Conservation (phyloP, 92 coral and sea anemone genomes). For the Palythoa grandiflora region DNA sequence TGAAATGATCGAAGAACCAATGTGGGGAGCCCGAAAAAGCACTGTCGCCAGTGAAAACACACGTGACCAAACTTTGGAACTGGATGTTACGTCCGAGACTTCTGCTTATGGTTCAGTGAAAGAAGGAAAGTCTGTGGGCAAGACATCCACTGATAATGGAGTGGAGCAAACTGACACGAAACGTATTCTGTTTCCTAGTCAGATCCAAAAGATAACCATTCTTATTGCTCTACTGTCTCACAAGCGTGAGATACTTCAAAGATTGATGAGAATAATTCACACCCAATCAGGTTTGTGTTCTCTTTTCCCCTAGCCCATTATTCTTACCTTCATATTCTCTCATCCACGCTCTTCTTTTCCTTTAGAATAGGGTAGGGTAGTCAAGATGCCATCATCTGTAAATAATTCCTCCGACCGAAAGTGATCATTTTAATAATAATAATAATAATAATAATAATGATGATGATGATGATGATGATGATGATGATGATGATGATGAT, state of each 20-base stretch:
- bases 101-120: slow-evolving; percentile 66
- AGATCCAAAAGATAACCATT: slow-evolving; percentile 86
- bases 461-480: too few relatives aligned
- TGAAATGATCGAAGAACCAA: slow-evolving; percentile 57
- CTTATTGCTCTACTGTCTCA: slow-evolving; percentile 83
- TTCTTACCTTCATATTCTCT: too few relatives aligned
- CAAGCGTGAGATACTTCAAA: slow-evolving; percentile 83
- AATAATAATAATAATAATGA: too few relatives aligned
- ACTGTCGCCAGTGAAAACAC: slow-evolving; percentile 73
- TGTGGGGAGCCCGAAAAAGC: slow-evolving; percentile 58
- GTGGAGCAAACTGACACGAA: slow-evolving; percentile 45
- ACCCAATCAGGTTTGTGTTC: slow-evolving; percentile 32
- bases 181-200: slow-evolving; percentile 67
- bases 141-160: slow-evolving; percentile 28
- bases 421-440: too few relatives aligned
- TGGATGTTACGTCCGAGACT: slow-evolving; percentile 71
- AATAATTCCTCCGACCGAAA: too few relatives aligned
- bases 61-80: slow-evolving; percentile 61
- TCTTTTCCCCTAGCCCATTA: neutral
- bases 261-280: slow-evolving; percentile 54
- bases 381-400: too few relatives aligned
- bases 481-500: too few relatives aligned
- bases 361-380: too few relatives aligned
- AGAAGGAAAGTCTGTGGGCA: slow-evolving; percentile 48
- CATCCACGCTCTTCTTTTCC: too few relatives aligned